These are phyloP conservation scores for Coryphaenoides rupestris DNA, from an alignment of 2,113 vertebrate genomes.

Conservation along the genomic window DNA sequence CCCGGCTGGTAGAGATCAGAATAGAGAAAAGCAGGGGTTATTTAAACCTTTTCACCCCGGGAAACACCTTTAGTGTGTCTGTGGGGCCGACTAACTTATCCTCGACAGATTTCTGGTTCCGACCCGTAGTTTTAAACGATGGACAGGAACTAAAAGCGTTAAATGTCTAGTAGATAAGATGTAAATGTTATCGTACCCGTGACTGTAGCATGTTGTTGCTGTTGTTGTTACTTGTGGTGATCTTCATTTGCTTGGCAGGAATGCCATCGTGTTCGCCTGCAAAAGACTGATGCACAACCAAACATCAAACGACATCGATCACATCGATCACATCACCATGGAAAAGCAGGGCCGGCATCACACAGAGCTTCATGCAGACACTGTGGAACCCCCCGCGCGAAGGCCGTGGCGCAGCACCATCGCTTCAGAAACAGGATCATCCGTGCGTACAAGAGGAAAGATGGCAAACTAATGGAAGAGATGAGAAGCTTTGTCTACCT, in stretches of 20 bases:
- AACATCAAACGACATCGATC: neutral
- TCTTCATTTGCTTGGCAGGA: conserved; percentile 86
- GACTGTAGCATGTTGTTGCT: conserved; percentile 75
- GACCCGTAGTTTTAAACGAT: no score
- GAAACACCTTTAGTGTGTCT: no score
- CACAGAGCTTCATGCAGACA: no score
- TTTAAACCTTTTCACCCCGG: no score
- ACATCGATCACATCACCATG: no score
- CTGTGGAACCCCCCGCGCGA: no score
- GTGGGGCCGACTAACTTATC: no score
- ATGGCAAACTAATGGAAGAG: neutral
- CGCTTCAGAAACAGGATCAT: neutral
- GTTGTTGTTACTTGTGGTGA: conserved; percentile 74
- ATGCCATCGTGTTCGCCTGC: conserved; percentile 68
- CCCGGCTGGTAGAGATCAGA: conserved; percentile 64
- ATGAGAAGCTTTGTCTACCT: conserved; percentile 40
- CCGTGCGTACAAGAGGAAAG: neutral
- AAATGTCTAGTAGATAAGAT: no score
- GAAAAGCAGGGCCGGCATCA: no score
- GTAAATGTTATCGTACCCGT: conserved; percentile 66
- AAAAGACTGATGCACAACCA: conserved; percentile 39
- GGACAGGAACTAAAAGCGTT: no score
- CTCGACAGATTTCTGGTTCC: no score
- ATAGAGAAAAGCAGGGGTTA: neutral
- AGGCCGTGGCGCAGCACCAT: no score